These are phyloP conservation scores for Emydocephalus ijimae DNA, from an alignment of 2,113 vertebrate species.

Conservation along the genomic window DNA sequence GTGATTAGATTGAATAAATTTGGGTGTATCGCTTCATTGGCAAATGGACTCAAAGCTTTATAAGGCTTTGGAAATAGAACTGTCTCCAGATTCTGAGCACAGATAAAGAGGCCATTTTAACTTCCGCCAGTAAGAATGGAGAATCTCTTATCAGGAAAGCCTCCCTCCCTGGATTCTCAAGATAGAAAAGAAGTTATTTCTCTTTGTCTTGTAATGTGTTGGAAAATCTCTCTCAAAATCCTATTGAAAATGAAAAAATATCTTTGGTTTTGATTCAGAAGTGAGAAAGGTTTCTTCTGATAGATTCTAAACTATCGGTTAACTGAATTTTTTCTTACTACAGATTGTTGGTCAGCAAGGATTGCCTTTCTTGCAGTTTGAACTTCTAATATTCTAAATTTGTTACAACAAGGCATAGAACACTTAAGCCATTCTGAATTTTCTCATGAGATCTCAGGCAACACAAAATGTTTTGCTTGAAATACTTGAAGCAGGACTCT, in stretches of 20 bases:
- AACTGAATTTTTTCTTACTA: background rate
- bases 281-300: background rate
- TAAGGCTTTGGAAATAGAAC: background rate
- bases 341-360: background rate
- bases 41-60: background rate
- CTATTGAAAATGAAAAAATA: background rate
- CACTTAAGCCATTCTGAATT: background rate
- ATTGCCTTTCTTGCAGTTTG: background rate
- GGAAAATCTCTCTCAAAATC: background rate
- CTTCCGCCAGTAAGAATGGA: background rate
- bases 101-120: background rate
- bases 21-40: background rate
- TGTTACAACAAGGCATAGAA: background rate
- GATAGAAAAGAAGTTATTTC: background rate
- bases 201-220: background rate
- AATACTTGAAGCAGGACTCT: background rate
- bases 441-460: background rate
- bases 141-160: background rate
- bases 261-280: background rate
- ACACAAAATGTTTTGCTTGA: background rate
- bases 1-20: background rate
- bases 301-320: background rate
- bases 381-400: background rate
- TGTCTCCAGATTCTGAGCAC: background rate
- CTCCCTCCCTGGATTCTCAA: background rate